Conservation (phyloP, 1,140 invertebrate species). For the Gryon sp. region DNA sequence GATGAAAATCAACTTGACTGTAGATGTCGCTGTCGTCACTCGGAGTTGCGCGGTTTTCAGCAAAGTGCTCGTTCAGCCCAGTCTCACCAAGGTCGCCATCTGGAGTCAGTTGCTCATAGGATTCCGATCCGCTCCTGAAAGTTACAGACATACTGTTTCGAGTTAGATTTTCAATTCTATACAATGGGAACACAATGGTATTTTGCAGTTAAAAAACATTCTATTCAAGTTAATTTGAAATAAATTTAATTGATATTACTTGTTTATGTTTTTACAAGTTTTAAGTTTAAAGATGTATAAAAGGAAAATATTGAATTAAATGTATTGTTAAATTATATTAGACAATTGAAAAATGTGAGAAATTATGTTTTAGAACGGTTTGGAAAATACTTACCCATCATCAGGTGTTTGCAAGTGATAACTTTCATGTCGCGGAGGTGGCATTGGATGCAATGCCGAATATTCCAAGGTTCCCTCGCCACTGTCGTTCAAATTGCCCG, state of each 20-base stretch:
- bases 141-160: conserved; percentile 80
- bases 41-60: conserved; percentile 77
- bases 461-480: conserved; percentile 86
- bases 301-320: not conserved
- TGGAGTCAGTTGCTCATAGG: conserved; percentile 88
- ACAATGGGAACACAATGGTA: too few species aligned
- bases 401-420: conserved; percentile 83
- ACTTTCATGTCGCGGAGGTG: conserved; percentile 85
- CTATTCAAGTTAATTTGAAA: too few species aligned
- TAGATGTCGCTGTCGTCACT: conserved; percentile 87
- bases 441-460: conserved; percentile 83
- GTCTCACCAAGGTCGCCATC: conserved; percentile 80
- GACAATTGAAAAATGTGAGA: too few species aligned
- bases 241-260: too few species aligned
- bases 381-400: conserved; percentile 81
- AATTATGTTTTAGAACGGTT: too few species aligned
- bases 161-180: conserved; percentile 72
- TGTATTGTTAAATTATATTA: not conserved
- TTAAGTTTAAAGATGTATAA: not conserved
- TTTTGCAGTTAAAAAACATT: too few species aligned
- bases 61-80: conserved; percentile 78
- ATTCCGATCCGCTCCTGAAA: conserved; percentile 88
- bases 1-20: conserved; percentile 81
- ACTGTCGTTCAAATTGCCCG: conserved; percentile 82
- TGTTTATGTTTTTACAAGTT: not conserved